Evolutionary conservation across 2,113 vertebrate genomes (phyloP), one percentile per base, ranked within the genome.

Genomic region (Caracal caracal): DNA sequence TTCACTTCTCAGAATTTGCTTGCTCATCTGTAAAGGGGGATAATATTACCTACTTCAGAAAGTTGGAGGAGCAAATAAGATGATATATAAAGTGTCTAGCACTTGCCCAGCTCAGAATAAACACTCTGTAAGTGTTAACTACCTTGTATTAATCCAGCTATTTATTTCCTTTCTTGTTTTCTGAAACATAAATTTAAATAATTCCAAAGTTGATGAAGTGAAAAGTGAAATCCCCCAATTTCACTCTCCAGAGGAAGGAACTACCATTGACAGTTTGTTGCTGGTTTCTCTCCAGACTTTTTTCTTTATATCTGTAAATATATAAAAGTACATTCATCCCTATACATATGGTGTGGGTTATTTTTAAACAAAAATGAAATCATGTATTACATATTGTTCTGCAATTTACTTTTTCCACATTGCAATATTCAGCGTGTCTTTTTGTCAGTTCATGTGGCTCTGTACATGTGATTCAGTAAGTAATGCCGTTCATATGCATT

Each of bases 311-410:
- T 94, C 11, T 80, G 33, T 81, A 35, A 94, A 70, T 84, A 70
- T 35, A 65, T 61, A 92, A 19, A 92, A 19, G n/a, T 59, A 78
- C 53, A 94, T 88, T 22, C 22, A 84, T 81, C 26, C 19, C 71
- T 16, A 66, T 66, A 47, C 35, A 53, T 75, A 79, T 28, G n/a
- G 2, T 40, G 10, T 65, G 16, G 16, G 16, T 59, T 88, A 6
- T 94, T 89, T 85, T 71, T 20, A 43, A 63, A 92, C 61, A 90
- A 90, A 95, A 94, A 47, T 90, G 5, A 49, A 86, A 66, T 81
- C 53, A 59, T 47, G 59, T 47, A 51, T 30, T 96, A 51, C 24
- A 43, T 65, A 68, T 47, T 82, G n/a, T 85, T 92, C 24, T 93
- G 35, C 20, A 53, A 30, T 90, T 83, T 90, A 56, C 9, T 92